Evolutionary conservation across 2,113 vertebrate genomes (phyloP).

Genomic region (Phalacrocorax aristotelis): DNA sequence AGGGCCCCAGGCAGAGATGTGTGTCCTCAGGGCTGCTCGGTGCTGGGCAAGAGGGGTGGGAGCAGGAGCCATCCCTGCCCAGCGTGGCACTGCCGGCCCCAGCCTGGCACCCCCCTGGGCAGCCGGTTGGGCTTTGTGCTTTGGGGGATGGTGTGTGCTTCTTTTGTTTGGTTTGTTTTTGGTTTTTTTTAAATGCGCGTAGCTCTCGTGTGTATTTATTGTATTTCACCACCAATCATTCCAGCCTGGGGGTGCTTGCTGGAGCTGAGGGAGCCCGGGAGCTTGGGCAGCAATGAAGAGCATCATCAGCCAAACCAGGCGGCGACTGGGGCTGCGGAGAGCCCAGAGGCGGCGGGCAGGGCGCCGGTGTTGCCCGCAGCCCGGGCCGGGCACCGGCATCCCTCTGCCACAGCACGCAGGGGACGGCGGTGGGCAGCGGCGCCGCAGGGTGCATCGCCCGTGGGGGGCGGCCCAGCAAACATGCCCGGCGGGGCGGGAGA

Average conservation of each 20-base stretch:
- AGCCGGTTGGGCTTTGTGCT: fast-evolving
- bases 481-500: not conserved
- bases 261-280: not conserved
- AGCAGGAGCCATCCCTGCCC: not conserved
- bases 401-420: not conserved
- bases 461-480: not conserved
- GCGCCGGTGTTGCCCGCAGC: not conserved
- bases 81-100: not conserved
- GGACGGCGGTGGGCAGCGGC: not conserved
- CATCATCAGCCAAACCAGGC: not conserved
- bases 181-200: not conserved
- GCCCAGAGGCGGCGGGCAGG: not conserved
- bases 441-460: not conserved
- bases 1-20: fast-evolving
- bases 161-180: too few species aligned
- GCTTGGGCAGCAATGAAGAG: not conserved
- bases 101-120: not conserved
- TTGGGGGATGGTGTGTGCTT: too few species aligned
- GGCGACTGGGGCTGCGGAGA: not conserved
- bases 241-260: fast-evolving
- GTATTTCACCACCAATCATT: not conserved
- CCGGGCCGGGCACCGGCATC: not conserved
- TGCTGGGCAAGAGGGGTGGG: not conserved
- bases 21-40: not conserved
- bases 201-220: too few species aligned